phyloP scores from a whole-genome alignment of 2,113 vertebrate species.

The Chlamydotis undulata region DNA sequence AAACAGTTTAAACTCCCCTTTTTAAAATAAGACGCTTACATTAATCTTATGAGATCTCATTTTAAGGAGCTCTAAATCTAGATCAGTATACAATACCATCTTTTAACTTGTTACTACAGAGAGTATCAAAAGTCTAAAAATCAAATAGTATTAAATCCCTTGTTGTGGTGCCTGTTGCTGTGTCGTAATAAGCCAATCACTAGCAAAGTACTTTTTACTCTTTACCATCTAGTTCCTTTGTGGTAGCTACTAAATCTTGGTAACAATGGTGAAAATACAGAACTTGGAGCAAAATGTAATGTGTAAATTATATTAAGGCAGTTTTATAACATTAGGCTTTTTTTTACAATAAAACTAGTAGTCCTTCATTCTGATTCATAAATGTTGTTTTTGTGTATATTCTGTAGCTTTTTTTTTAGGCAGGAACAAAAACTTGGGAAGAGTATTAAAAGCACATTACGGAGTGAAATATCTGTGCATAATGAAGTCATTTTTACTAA shows the following conservation, averaged over 20 bases:
- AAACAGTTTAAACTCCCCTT: background rate
- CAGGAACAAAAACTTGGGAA: background rate
- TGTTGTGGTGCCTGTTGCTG: background rate
- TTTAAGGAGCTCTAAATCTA: background rate
- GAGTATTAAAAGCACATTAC: background rate
- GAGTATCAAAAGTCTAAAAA: background rate
- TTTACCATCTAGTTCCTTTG: background rate
- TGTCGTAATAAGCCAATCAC: background rate
- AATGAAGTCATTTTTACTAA: background rate
- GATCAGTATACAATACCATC: background rate
- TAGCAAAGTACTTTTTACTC: background rate
- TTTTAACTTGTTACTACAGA: background rate
- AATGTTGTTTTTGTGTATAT: background rate
- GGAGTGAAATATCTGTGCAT: background rate
- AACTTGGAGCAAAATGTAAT: background rate
- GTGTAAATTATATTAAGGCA: background rate
- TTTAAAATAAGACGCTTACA: background rate
- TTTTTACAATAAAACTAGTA: background rate
- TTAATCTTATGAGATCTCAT: background rate
- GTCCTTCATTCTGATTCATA: background rate
- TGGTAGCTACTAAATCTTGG: background rate
- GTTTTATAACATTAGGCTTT: background rate
- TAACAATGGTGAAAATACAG: background rate
- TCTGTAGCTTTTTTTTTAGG: background rate
- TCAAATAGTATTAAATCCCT: background rate